A percentile compares a stretch with the other conserved stretches of the same genome.
phyloP scores from a whole-genome alignment of 2,888 invertebrate species.

The Therioaphis trifolii region DNA sequence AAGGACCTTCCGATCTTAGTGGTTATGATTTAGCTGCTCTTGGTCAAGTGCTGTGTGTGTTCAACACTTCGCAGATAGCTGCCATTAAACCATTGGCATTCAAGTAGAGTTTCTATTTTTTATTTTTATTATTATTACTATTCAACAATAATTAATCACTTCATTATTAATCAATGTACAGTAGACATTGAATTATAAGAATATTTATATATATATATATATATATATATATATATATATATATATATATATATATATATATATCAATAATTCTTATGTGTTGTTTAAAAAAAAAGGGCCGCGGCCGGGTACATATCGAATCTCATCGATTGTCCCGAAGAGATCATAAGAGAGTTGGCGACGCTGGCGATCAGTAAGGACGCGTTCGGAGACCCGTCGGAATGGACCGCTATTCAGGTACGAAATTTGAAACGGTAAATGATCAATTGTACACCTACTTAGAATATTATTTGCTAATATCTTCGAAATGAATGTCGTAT shows the following conservation, averaged over 20 bases:
- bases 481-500: not conserved
- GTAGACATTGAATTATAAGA: no score
- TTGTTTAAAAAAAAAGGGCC: conserved; percentile 63
- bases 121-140: conserved; percentile 7
- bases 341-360: conserved; percentile 65
- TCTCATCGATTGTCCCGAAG: conserved; percentile 65
- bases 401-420: conserved; percentile 67
- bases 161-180: not conserved
- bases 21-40: conserved; percentile 72
- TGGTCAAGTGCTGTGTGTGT: conserved; percentile 73
- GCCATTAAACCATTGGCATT: conserved; percentile 72
- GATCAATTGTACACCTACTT: no score
- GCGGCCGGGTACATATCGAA: conserved; percentile 66
- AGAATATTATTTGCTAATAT: no score
- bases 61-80: conserved; percentile 71
- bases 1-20: conserved; percentile 73
- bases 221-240: no score
- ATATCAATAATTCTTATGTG: no score
- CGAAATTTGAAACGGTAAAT: no score
- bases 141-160: conserved; percentile 19
- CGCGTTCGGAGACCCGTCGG: conserved; percentile 66
- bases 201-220: no score
- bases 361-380: conserved; percentile 64
- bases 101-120: conserved; percentile 64
- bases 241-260: no score